Base-by-base conservation (phyloP, 2,888 invertebrate genomes). In the Pseudanteris insignis region DNA sequence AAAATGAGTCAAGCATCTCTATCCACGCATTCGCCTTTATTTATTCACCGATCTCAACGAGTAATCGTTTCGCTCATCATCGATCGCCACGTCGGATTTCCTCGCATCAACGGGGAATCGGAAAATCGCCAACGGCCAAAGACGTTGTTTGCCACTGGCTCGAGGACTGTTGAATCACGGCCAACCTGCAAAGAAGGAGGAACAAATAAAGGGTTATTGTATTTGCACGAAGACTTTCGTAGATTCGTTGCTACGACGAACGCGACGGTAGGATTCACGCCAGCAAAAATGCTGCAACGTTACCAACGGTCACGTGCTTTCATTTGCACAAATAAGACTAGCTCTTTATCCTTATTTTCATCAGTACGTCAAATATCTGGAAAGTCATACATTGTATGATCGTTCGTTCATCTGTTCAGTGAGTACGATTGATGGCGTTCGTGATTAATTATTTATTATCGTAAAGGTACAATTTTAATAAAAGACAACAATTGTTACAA, bases 161-260 rank as follows among this genome's bases (percentile, higher is more conserved):
- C 70, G 73, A 73, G 75, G 64, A 75, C 76, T 78, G 78, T 78
- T 78, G 78, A 79, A 78, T 77, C 77, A 76, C 71, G 71, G 70
- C 70, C 74, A 72, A 62, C 21, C 51, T 61, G 50, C 43, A 55
- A 54, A 41, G 26, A 41, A 43, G 44, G 44, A 68, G 71, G 67
- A 76, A 77, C 77, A 79, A 79, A 79, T 78, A 79, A 79, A 78
- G 79, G 79, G 79, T 79, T 79, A 79, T 78, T 79, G 74, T 79
- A 77, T 79, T 79, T 79, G 73, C 77, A 64, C 74, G 69, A 61
- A 64, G 64, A 75, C 73, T 77, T 63, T 65, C 50, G 64, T 66
- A 65, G 43, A 62, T 33, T 62, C 48, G 15, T 44, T 41, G 54
- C 63, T 51, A 62, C 63, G 62, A 67, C 64, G 48, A 47, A 43